phyloP scores from a whole-genome alignment of 1,140 invertebrate genomes.

The Chironomus striatipennis region DNA sequence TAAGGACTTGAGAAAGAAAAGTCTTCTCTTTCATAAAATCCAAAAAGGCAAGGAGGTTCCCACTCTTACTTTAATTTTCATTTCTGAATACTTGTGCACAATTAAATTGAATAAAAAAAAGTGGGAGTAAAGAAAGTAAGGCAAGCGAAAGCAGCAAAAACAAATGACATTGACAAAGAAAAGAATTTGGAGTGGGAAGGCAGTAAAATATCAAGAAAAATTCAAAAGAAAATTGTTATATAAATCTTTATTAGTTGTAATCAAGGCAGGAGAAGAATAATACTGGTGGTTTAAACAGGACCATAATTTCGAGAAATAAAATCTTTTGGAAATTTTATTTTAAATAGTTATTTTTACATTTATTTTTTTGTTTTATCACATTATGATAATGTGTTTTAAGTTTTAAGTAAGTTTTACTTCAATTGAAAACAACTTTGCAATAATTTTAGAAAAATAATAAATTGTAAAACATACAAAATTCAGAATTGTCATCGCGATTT shows the following conservation, averaged over 20 bases:
- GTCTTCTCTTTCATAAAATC: too few relatives aligned
- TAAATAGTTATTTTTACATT: neutral
- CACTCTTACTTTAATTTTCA: neutral
- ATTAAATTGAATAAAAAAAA: neutral
- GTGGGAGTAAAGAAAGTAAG: neutral
- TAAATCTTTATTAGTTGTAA: slow-evolving; percentile 23
- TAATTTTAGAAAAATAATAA: too few relatives aligned
- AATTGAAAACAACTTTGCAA: too few relatives aligned
- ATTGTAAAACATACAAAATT: too few relatives aligned
- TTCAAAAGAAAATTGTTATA: neutral
- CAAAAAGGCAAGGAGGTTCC: neutral
- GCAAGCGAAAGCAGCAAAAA: neutral
- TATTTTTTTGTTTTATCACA: neutral
- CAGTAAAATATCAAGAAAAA: too few relatives aligned
- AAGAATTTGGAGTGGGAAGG: neutral
- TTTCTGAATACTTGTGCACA: neutral
- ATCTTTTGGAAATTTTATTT: neutral
- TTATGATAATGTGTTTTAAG: neutral
- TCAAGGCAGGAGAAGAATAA: neutral
- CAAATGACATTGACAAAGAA: neutral
- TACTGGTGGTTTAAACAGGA: neutral
- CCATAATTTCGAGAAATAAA: neutral
- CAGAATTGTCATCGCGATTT: too few relatives aligned
- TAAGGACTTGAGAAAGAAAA: too few relatives aligned
- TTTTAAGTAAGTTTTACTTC: too few relatives aligned